Percentiles rank a stretch among this genome's conserved stretches.
Conservation (phyloP, 2,797 vertebrate genomes). For the Acanthiza pusilla region DNA sequence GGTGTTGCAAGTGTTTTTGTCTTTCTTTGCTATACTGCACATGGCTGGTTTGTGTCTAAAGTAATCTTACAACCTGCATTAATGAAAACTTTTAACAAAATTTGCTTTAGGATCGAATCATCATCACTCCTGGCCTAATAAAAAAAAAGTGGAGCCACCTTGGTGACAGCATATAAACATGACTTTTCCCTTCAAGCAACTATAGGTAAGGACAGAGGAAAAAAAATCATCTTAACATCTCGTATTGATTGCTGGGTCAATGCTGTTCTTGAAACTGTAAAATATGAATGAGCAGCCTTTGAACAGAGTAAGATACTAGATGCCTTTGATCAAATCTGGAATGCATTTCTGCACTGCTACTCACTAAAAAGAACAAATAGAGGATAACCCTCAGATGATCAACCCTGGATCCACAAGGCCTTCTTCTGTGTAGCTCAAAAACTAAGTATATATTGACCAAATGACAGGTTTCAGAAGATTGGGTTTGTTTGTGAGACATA, state of each 20-base stretch:
- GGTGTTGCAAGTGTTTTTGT: not conserved
- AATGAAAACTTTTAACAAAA: not conserved
- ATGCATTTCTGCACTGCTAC: not conserved
- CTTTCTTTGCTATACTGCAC: not conserved
- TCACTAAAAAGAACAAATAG: conserved; percentile 59
- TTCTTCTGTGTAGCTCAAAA: not conserved
- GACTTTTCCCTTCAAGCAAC: not conserved
- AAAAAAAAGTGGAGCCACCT: not conserved
- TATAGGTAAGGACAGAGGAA: not conserved
- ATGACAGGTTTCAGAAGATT: not conserved
- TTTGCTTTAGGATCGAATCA: not conserved
- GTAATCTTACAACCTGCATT: not conserved
- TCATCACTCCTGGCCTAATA: not conserved
- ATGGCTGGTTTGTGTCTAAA: not conserved
- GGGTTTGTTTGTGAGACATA: not conserved
- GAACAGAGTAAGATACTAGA: conserved; percentile 29
- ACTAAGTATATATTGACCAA: not conserved
- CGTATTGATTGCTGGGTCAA: conserved; percentile 41
- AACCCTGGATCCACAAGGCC: not conserved
- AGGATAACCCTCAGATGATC: conserved; percentile 24
- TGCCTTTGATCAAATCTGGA: conserved; percentile 56
- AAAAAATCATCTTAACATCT: not conserved
- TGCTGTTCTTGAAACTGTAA: conserved; percentile 32
- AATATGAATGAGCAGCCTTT: conserved; percentile 59
- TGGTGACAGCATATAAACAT: not conserved